Base-by-base conservation (phyloP, 2,797 vertebrate genomes). In the Rhabdophis nuchalis region DNA sequence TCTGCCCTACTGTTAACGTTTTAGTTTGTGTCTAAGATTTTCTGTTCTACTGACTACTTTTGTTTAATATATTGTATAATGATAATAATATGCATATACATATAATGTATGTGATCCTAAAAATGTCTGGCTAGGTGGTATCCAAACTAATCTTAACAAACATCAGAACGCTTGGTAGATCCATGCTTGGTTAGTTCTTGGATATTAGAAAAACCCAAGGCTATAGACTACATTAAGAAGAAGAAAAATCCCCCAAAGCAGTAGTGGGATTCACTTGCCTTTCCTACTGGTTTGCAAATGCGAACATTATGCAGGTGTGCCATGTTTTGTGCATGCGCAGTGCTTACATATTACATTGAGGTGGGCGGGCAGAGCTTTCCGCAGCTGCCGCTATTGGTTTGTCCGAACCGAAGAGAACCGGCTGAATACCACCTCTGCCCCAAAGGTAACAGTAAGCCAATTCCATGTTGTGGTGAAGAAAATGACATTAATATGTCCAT, bases 1-100 rank as follows among this genome's bases (percentile, higher is more conserved):
- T 93, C 92, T 86, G 91, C 95, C 94, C 89, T 95, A 92, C 90
- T 54, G 29, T 82, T 87, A 90, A 90, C 88, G 72, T 92, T 90
- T 90, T 82, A 41, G 23, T 90, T 87, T 88, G 54, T 25, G 77
- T 60, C 14, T 72, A 72, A 87, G 14, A 4, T 64, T 87, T 82
- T 18, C 25, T 61, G 32, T 54, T 13, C n/a, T 25, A 53, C 20
- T 88, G 56, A 12, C 16, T 53, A 18, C 36, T 23, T 90, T 46
- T 50, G n/a, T 5, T 29, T 61, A 90, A 85, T 29, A 46, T 50
- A 5, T 29, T 52, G 29, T 50, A 50, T 20, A 90, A 27, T 57
- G 27, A 27, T 27, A 89, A 68, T 68, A 56, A 29, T 46, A 60
- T 23, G n/a, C 20, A 23, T 56, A 29, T 56, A 41, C 23, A 61